Evolutionary conservation across 2,888 invertebrate species (phyloP), one percentile per base, ranked within the genome.

Genomic region (Ennomos erosarius): DNA sequence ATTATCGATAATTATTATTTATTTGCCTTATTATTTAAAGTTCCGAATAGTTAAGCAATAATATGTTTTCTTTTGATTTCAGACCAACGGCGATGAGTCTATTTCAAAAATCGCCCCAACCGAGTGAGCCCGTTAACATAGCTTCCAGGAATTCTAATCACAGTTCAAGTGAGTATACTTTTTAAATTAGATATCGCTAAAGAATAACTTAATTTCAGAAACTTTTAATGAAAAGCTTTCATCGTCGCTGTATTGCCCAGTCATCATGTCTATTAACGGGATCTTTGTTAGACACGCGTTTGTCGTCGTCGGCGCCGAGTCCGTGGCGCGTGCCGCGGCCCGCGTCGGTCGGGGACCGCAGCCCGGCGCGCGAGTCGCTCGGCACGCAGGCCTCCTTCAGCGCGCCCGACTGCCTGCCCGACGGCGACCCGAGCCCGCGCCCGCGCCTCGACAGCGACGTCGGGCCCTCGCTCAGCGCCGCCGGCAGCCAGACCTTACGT

Each of bases 41-140:
- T 6, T 6, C 26, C 26, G 26, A 26, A 5, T 6, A 26, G 26
- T 0, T 26, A 26, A 26, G 26, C 26, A 26, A 26, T 26, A 26
- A 26, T 26, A 26, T 26, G 13, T 10, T 50, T 58, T 38, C 16
- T 44, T 12, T 46, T 55, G 45, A 45, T 76, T 82, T 73, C 78
- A 93, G 94, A 61, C 95, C 95, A 1, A 94, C 94, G 64, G 95
- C 95, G 0, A 93, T 94, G 85, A 94, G 94, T 70, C 78, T 95
- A 64, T 96, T 96, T 78, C 93, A 93, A 60, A 94, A 94, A 9
- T 93, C 95, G 1, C 93, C 93, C 2, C 81, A 92, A 0, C 90
- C 94, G 1, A 95, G 95, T 61, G 93, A 94, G 1, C 95, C 95
- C 6, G 92, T 96, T 12, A 93, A 95, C 68, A 94, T 96, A 42